Evolutionary conservation across 1,140 invertebrate species (phyloP), one percentile per base, ranked within the genome.

Genomic region (Brachionus angularis): DNA sequence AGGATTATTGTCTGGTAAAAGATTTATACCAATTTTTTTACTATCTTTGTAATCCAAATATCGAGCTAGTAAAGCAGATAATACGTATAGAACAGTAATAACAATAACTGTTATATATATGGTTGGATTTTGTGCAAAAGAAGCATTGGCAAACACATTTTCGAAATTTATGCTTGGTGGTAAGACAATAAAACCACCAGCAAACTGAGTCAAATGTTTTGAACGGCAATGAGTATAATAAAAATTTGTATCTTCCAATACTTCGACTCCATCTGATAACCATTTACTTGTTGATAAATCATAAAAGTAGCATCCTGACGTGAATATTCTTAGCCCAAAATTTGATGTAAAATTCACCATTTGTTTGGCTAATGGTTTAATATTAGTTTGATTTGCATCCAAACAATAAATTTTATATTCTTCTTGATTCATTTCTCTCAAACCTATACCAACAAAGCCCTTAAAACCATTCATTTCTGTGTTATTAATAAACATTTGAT

Each of bases 51-150:
- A 81, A 74, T 85, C 84, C 74, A 83, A 75, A 23, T 75, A 53
- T 14, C 82, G 72, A 1, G 84, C 82, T 78, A 82, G 85, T 8
- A 85, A 76, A 0, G 81, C 75, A n/a, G 79, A 74, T 0, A 80
- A 42, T 10, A 84, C 72, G 71, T 83, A 85, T 4, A 85, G 71
- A 7, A 77, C 71, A 18, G 77, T 46, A 3, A 84, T 82, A 5
- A 84, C 75, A 23, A 85, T 84, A 42, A 83, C 78, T 0, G 83
- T 84, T 62, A 83, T 76, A 73, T 85, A 86, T 36, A 86, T 79
- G 1, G 85, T 85, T 5, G 84, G 78, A 75, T 86, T 86, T 74
- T 84, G 81, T 5, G 77, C 75, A 75, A 85, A 85, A 47, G 83
- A 82, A 8, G 82, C 80, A 73, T 82, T 80, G 31, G 76, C 74